A percentile compares a stretch with the other conserved stretches of the same genome.
Conservation (phyloP, 2,888 invertebrate species). For the Agrypnus murinus region DNA sequence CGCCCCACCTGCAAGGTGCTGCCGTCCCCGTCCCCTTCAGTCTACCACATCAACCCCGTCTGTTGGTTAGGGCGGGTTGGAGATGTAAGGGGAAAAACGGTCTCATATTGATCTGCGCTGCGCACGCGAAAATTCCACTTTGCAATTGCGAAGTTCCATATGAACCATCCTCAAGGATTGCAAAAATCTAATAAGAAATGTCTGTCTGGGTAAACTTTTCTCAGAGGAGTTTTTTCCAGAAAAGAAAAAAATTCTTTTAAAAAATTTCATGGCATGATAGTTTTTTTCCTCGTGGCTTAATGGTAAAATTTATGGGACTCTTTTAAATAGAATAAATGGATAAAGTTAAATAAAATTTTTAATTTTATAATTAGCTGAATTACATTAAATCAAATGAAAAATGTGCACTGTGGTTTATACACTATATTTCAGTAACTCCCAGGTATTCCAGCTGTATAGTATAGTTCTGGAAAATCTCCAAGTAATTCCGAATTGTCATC, state of each 20-base stretch:
- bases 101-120: constrained; percentile 64
- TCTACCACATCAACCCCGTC: constrained; percentile 57
- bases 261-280: too few species aligned
- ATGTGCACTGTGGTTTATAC: background rate
- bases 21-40: constrained; percentile 53
- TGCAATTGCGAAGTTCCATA: constrained; percentile 56
- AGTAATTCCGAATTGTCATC: constrained; percentile 9
- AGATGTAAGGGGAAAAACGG: constrained; percentile 50
- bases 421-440: background rate
- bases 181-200: constrained; percentile 55
- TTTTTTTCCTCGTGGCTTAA: too few species aligned
- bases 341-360: too few species aligned
- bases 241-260: background rate
- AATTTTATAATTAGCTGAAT: too few species aligned
- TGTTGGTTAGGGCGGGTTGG: constrained; percentile 52
- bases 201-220: constrained; percentile 52
- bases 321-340: too few species aligned
- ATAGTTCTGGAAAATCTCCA: background rate
- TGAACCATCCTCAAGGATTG: constrained; percentile 58
- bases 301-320: too few species aligned
- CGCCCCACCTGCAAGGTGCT: constrained; percentile 61
- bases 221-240: constrained; percentile 25
- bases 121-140: constrained; percentile 57
- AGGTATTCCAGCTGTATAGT: constrained; percentile 5
- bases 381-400: too few species aligned